Percentiles rank a stretch among this genome's conserved stretches.
phyloP scores from a whole-genome alignment of 2,888 invertebrate species.

The Argyresthia albistria region DNA sequence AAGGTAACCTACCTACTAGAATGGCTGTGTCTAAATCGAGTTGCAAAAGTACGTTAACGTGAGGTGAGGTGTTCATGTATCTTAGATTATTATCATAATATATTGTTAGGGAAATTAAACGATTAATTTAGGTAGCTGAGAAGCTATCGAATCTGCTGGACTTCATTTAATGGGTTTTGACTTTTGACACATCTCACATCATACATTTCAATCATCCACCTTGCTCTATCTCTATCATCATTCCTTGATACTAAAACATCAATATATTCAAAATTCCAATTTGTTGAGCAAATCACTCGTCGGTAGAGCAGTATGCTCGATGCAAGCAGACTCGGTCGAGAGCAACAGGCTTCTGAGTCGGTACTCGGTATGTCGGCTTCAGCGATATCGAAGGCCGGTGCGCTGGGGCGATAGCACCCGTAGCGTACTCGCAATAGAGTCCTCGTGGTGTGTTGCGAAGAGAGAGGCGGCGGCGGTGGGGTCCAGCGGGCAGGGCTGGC shows the following conservation, averaged over 20 bases:
- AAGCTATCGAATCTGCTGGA: too few species aligned
- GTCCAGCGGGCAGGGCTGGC: slow-evolving; percentile 2
- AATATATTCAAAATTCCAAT: too few species aligned
- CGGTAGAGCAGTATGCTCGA: not conserved
- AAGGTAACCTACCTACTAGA: not conserved
- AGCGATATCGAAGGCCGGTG: slow-evolving; percentile 54
- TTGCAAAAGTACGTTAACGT: not conserved
- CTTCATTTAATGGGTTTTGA: too few species aligned
- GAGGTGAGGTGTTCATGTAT: not conserved
- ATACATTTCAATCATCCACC: too few species aligned
- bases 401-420: slow-evolving; percentile 60
- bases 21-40: not conserved
- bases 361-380: slow-evolving; percentile 12
- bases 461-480: slow-evolving; percentile 40
- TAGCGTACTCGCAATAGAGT: slow-evolving; percentile 59
- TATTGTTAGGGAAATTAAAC: too few species aligned
- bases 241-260: too few species aligned
- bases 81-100: too few species aligned
- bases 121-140: too few species aligned
- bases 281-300: too few species aligned
- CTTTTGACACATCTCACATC: too few species aligned
- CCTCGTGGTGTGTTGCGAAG: slow-evolving; percentile 39
- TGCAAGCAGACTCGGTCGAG: not conserved
- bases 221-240: too few species aligned
- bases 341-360: slow-evolving; percentile 4